phyloP scores from a whole-genome alignment of 1,140 invertebrate genomes.

The Lepidurus apus region DNA sequence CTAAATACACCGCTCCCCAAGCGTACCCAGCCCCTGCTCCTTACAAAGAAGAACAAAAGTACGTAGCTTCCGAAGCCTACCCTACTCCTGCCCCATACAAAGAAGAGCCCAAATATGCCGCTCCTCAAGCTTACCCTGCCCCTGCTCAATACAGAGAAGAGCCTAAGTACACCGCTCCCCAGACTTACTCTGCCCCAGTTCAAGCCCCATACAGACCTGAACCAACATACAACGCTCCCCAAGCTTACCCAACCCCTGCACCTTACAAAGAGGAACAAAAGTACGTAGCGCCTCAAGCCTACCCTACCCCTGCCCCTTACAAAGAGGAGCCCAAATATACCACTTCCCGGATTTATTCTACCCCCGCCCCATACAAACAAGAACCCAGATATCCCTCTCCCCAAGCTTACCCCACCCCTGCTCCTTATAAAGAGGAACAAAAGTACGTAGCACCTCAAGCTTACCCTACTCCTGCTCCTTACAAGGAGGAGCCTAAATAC shows the following conservation, averaged over 20 bases:
- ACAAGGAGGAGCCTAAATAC: neutral
- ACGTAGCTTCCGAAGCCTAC: neutral
- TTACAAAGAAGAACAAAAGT: conserved; percentile 20
- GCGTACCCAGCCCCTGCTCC: neutral
- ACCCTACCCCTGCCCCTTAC: neutral
- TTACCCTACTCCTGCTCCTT: neutral
- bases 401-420: neutral
- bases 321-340: neutral
- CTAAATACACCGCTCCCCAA: neutral
- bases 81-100: neutral
- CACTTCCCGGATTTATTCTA: neutral
- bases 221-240: neutral
- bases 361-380: neutral
- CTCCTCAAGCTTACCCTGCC: neutral
- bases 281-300: neutral
- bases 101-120: neutral
- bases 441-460: conserved; percentile 3
- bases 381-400: neutral
- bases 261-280: neutral
- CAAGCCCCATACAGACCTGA: neutral
- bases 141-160: conserved; percentile 8
- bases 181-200: neutral
- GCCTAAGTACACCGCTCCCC: neutral
- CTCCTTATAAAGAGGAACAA: neutral
- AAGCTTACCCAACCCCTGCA: conserved; percentile 11